These are phyloP conservation scores for Lithobates sylvaticus DNA, from an alignment of 2,797 vertebrate species.

Conservation along the genomic window DNA sequence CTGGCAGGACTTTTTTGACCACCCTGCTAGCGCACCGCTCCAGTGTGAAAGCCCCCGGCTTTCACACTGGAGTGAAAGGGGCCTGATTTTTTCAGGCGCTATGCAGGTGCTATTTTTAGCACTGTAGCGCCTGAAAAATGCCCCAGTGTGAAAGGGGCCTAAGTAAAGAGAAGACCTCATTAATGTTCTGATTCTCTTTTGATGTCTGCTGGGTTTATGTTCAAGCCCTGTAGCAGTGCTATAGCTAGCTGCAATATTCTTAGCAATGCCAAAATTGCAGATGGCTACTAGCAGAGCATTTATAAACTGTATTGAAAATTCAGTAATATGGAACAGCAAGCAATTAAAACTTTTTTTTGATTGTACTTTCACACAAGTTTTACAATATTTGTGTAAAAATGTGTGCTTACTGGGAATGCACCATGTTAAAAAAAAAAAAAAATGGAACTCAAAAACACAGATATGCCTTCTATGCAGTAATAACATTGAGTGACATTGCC, in stretches of 20 bases:
- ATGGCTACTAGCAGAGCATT: neutral
- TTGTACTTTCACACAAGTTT: neutral
- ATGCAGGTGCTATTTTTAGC: too few species aligned
- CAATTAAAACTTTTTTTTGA: neutral
- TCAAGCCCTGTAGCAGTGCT: too few species aligned
- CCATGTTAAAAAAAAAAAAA: neutral
- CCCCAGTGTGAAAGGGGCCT: too few species aligned
- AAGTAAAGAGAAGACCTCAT: too few species aligned
- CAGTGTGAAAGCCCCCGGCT: too few species aligned
- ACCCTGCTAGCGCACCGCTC: too few species aligned
- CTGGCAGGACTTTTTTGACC: too few species aligned
- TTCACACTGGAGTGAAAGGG: too few species aligned
- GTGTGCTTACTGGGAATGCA: too few species aligned
- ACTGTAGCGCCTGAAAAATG: too few species aligned
- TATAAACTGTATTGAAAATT: neutral
- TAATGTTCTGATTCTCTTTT: neutral
- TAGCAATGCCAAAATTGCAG: neutral
- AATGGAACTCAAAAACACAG: neutral
- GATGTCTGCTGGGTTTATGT: neutral
- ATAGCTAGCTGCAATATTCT: neutral
- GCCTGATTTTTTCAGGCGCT: too few species aligned
- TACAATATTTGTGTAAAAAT: neutral
- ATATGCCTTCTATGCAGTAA: slow-evolving; percentile 7
- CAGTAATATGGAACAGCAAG: neutral
- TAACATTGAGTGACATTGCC: slow-evolving; percentile 25